phyloP scores from a whole-genome alignment of 2,797 vertebrate species.

The Naso thynnoides region DNA sequence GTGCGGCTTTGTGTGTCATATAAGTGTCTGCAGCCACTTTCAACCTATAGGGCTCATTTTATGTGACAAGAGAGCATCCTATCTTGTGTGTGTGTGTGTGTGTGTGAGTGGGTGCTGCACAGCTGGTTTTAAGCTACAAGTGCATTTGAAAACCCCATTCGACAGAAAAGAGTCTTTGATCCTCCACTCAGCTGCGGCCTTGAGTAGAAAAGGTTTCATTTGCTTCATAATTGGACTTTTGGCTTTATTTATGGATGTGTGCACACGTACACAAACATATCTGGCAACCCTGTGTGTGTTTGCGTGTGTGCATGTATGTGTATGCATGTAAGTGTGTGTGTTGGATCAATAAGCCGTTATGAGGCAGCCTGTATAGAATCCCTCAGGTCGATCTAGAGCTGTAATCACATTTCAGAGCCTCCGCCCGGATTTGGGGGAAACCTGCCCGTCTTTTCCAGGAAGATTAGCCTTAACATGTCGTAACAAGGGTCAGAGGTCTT shows the following conservation, averaged over 20 bases:
- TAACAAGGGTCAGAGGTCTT: constrained; percentile 52
- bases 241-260: constrained; percentile 34
- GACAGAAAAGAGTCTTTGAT: constrained; percentile 60
- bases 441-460: constrained; percentile 48
- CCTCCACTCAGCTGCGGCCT: constrained; percentile 47
- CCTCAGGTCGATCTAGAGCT: constrained; percentile 70
- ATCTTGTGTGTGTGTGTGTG: neutral
- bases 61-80: neutral
- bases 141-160: constrained; percentile 46
- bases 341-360: constrained; percentile 81
- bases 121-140: constrained; percentile 22
- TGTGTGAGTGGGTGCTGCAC: neutral
- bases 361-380: constrained; percentile 68
- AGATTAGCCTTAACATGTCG: constrained; percentile 33
- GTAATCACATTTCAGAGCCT: constrained; percentile 80
- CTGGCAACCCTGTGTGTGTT: constrained; percentile 9
- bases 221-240: constrained; percentile 68
- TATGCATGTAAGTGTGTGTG: constrained; percentile 44
- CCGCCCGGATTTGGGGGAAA: constrained; percentile 41
- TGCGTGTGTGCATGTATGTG: constrained; percentile 19
- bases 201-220: constrained; percentile 73
- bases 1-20: constrained; percentile 17
- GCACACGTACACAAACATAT: too few species aligned
- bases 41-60: constrained; percentile 11
- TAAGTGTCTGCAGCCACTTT: neutral